Percentiles rank a stretch among this genome's conserved stretches.
Evolutionary conservation across 2,888 invertebrate genomes (phyloP).

Genomic region (Acanthoscelides obtectus): DNA sequence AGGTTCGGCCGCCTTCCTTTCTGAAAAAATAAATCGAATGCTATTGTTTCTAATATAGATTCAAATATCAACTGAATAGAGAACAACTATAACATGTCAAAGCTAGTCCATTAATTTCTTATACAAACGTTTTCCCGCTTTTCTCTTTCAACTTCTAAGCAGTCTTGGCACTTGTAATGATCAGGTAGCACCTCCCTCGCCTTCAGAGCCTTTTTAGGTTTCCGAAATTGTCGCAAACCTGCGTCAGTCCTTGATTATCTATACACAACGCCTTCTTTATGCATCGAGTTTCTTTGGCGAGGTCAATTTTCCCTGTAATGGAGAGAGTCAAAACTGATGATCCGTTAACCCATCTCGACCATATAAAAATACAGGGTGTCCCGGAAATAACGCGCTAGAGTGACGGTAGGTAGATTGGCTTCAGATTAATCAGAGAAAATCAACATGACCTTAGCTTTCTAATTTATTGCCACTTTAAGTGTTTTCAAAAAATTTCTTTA

Average conservation of each 20-base stretch:
- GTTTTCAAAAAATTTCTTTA: too few relatives aligned
- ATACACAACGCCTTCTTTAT: slow-evolving; percentile 25
- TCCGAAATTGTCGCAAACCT: slow-evolving; percentile 26
- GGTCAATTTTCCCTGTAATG: slow-evolving; percentile 18
- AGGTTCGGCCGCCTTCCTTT: neutral
- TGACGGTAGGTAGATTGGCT: too few relatives aligned
- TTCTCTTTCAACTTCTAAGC: slow-evolving; percentile 17
- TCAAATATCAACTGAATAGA: neutral
- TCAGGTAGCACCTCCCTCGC: slow-evolving; percentile 10
- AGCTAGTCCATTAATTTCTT: too few relatives aligned
- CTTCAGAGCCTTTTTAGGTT: slow-evolving; percentile 17
- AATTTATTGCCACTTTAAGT: too few relatives aligned
- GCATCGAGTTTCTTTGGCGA: slow-evolving; percentile 28
- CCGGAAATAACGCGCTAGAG: too few relatives aligned
- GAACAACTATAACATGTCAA: too few relatives aligned
- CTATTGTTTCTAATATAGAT: neutral
- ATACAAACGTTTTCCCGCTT: slow-evolving; percentile 21
- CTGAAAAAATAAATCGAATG: neutral
- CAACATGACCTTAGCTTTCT: too few relatives aligned
- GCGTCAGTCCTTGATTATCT: slow-evolving; percentile 23
- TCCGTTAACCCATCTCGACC: neutral
- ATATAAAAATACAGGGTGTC: too few relatives aligned
- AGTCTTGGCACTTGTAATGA: slow-evolving; percentile 17
- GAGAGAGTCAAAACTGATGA: neutral
- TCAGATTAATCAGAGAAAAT: too few relatives aligned